A percentile compares a stretch with the other conserved stretches of the same genome.
These are phyloP conservation scores for Caenorhabditis sp. DNA, from an alignment of 2,888 invertebrate species.

Conservation along the genomic window DNA sequence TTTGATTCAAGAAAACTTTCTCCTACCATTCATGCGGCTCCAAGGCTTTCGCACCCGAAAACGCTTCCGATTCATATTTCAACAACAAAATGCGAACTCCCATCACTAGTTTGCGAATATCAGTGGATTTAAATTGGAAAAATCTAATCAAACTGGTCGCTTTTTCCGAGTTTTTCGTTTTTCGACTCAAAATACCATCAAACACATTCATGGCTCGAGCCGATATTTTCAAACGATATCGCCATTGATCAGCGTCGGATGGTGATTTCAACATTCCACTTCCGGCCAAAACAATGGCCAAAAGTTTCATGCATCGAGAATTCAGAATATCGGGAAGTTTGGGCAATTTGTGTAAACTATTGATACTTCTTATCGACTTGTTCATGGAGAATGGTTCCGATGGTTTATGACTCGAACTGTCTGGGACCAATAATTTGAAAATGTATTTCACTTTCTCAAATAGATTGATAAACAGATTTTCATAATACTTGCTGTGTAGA, in stretches of 20 bases:
- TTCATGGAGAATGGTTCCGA: not conserved
- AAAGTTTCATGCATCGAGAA: not conserved
- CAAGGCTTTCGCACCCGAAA: conserved; percentile 9
- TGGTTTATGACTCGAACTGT: not conserved
- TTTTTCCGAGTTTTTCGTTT: conserved; percentile 4
- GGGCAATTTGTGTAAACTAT: not conserved
- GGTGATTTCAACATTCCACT: not conserved
- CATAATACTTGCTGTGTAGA: not conserved
- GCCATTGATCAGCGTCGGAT: not conserved
- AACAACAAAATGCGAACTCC: conserved; percentile 15
- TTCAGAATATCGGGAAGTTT: not conserved
- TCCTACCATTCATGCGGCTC: conserved; percentile 27
- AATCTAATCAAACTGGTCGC: conserved; percentile 10
- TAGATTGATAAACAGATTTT: not conserved
- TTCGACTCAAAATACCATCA: conserved; percentile 1
- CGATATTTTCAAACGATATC: conserved; percentile 8
- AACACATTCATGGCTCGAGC: conserved; percentile 5
- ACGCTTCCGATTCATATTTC: conserved; percentile 35
- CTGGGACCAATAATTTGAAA: not conserved
- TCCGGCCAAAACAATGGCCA: not conserved
- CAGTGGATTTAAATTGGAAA: conserved; percentile 5
- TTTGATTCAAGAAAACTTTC: too few relatives aligned
- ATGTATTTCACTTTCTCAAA: not conserved
- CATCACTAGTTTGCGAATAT: conserved; percentile 8
- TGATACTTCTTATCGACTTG: not conserved